Percentiles rank a stretch among this genome's conserved stretches.
phyloP scores from a whole-genome alignment of 2,797 vertebrate species.

The Bradypus variegatus region DNA sequence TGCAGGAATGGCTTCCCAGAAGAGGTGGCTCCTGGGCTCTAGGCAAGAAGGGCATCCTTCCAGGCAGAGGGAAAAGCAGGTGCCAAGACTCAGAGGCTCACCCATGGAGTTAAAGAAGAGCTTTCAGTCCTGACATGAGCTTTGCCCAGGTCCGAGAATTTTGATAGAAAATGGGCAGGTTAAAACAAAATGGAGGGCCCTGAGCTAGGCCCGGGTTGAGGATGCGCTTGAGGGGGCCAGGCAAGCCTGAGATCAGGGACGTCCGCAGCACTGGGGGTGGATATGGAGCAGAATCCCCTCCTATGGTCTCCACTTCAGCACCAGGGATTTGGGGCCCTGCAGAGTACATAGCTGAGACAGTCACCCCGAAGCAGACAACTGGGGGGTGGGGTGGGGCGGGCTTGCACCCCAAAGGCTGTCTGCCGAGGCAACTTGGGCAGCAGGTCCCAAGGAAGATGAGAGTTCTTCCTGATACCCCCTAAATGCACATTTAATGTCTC shows the following conservation, averaged over 20 bases:
- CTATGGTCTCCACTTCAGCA: background rate
- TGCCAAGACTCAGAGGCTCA: background rate
- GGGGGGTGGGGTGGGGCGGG: background rate
- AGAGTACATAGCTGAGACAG: background rate
- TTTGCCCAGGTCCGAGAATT: background rate
- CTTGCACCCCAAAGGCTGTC: background rate
- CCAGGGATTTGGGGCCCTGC: background rate
- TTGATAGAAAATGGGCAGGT: background rate
- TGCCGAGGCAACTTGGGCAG: background rate
- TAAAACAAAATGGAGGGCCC: background rate
- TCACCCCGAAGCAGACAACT: background rate
- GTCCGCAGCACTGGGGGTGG: background rate
- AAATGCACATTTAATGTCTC: background rate
- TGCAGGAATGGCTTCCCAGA: background rate
- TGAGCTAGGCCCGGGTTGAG: background rate
- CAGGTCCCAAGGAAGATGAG: background rate
- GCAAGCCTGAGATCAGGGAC: background rate
- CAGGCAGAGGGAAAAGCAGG: background rate
- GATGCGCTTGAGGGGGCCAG: background rate
- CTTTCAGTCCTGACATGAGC: background rate
- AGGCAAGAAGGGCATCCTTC: background rate
- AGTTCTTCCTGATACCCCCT: background rate
- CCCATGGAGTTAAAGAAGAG: background rate
- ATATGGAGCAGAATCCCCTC: no score
- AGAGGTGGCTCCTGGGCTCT: background rate